phyloP scores from a whole-genome alignment of 2,113 vertebrate species.

The Ibidorhyncha struthersii region DNA sequence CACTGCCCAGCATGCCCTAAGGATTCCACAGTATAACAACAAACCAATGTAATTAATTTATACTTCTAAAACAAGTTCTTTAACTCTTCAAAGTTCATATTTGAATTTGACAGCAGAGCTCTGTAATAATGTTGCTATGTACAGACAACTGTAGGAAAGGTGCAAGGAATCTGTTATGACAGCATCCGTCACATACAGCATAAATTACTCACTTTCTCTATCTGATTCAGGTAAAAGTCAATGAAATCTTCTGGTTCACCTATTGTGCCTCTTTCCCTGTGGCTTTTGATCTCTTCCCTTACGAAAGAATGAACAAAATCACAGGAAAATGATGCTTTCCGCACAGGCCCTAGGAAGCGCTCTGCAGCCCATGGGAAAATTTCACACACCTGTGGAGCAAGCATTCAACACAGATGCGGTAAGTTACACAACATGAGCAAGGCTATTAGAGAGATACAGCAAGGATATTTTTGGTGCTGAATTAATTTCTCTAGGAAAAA shows the following conservation, averaged over 20 bases:
- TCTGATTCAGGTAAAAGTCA: slow-evolving; percentile 62
- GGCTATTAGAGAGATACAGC: not conserved
- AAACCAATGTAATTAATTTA: not conserved
- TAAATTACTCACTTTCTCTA: slow-evolving; percentile 53
- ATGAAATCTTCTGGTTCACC: slow-evolving; percentile 59
- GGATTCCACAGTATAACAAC: not conserved
- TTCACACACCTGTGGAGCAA: slow-evolving; percentile 32
- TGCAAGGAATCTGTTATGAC: fast-evolving
- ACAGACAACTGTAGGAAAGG: not conserved
- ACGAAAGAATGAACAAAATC: slow-evolving; percentile 23
- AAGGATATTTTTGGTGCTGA: not conserved
- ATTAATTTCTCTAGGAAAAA: not conserved
- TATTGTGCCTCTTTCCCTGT: not conserved
- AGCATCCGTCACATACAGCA: too few relatives aligned
- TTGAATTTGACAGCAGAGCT: not conserved
- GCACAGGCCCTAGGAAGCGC: not conserved
- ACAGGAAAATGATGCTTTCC: not conserved
- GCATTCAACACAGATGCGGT: not conserved
- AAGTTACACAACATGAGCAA: not conserved
- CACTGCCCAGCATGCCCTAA: not conserved
- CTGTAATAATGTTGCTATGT: not conserved
- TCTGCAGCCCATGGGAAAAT: not conserved
- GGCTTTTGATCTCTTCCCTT: slow-evolving; percentile 34
- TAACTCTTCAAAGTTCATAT: not conserved
- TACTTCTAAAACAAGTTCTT: not conserved